phyloP scores from a whole-genome alignment of 2,888 invertebrate genomes.

The Aleiodes testaceus region DNA sequence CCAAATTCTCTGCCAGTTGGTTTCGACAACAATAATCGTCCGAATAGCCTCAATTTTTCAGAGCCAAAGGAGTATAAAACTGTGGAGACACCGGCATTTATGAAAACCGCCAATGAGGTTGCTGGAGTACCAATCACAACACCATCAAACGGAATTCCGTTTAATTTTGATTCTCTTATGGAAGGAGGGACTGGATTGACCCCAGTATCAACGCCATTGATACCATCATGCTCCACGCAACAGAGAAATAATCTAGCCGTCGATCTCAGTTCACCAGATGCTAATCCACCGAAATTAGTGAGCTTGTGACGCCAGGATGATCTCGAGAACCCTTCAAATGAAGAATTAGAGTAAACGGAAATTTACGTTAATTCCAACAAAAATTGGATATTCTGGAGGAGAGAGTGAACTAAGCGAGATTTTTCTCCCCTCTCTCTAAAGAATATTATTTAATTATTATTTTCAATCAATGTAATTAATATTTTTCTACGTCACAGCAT shows the following conservation, averaged over 20 bases:
- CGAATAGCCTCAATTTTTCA: slow-evolving; percentile 70
- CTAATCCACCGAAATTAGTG: slow-evolving; percentile 85
- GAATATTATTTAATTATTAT: too few relatives aligned
- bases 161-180: slow-evolving; percentile 94
- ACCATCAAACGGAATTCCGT: slow-evolving; percentile 89
- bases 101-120: slow-evolving; percentile 77
- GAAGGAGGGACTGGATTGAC: slow-evolving; percentile 94
- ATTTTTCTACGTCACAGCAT: slow-evolving; percentile 52
- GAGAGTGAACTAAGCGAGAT: too few relatives aligned
- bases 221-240: slow-evolving; percentile 84
- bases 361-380: too few relatives aligned
- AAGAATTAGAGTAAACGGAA: slow-evolving; percentile 58
- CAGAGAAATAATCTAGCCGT: slow-evolving; percentile 80
- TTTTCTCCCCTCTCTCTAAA: too few relatives aligned
- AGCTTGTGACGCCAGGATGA: slow-evolving; percentile 81
- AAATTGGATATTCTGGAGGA: not conserved
- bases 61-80: slow-evolving; percentile 66
- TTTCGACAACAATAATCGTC: slow-evolving; percentile 69
- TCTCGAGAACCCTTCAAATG: slow-evolving; percentile 56
- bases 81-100: slow-evolving; percentile 67
- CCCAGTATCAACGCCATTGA: slow-evolving; percentile 83
- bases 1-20: slow-evolving; percentile 80
- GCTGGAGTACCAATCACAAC: slow-evolving; percentile 90
- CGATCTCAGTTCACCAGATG: slow-evolving; percentile 83
- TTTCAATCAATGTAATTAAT: not conserved